Evolutionary conservation across 2,113 vertebrate genomes (phyloP).

Genomic region (Platysternon megacephalum): DNA sequence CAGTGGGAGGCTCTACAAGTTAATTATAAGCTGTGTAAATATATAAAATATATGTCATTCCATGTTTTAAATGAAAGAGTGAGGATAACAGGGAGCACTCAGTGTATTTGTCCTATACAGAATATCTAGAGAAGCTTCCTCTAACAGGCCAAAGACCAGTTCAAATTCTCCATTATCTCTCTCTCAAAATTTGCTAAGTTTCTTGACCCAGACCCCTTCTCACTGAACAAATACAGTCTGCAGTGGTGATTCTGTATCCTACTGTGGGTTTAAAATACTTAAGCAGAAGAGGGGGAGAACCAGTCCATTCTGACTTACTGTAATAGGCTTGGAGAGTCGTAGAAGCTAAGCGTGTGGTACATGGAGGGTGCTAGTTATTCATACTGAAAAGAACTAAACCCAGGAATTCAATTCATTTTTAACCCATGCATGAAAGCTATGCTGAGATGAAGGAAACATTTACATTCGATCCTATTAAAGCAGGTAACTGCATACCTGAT

Average conservation of each 20-base stretch:
- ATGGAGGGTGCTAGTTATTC: background rate
- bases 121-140: background rate
- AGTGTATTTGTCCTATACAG: background rate
- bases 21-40: background rate
- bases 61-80: background rate
- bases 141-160: background rate
- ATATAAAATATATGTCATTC: background rate
- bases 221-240: accelerated
- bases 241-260: background rate
- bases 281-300: background rate
- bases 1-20: background rate
- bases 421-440: background rate
- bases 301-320: background rate
- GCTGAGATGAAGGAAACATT: background rate
- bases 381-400: background rate
- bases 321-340: background rate
- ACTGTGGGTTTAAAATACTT: background rate
- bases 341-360: background rate
- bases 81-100: background rate
- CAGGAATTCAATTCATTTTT: background rate
- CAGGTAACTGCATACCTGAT: background rate
- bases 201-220: background rate
- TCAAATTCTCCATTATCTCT: background rate
- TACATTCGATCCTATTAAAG: background rate
- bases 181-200: background rate